Conservation (phyloP, 30 jellyfish, hydroid and myxozoan genomes). For the Sanderia malayensis region DNA sequence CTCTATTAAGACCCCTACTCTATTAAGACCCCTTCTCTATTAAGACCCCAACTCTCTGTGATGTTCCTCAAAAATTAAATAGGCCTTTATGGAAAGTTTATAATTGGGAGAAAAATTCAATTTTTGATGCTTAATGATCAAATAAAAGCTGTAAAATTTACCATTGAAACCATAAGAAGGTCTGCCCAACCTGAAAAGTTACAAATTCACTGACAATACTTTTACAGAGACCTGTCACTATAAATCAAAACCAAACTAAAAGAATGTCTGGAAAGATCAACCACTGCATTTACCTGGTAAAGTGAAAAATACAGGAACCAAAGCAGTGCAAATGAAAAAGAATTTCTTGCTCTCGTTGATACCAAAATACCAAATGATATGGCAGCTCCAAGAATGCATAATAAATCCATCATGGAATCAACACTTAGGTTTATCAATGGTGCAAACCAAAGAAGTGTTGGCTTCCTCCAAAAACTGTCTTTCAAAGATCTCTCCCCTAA, state of each 20-base stretch:
- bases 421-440: slow-evolving; percentile 61
- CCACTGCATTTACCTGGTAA: slow-evolving; percentile 94
- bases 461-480: slow-evolving; percentile 59
- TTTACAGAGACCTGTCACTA: too few species aligned
- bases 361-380: slow-evolving; percentile 47
- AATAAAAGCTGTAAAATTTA: slow-evolving; percentile 8
- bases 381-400: slow-evolving; percentile 61
- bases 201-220: too few species aligned
- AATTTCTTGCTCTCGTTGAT: slow-evolving; percentile 24
- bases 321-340: slow-evolving; percentile 28
- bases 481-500: slow-evolving; percentile 41
- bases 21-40: too few species aligned
- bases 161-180: slow-evolving; percentile 96
- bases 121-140: not conserved
- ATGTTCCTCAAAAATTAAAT: too few species aligned
- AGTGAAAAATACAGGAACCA: slow-evolving; percentile 88
- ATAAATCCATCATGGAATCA: slow-evolving; percentile 78
- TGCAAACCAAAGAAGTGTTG: slow-evolving; percentile 80
- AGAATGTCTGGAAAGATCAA: too few species aligned
- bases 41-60: too few species aligned
- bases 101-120: not conserved
- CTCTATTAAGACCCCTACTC: too few species aligned
- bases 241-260: too few species aligned
- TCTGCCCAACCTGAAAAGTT: slow-evolving; percentile 98
- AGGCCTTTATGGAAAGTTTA: too few species aligned